phyloP scores from a whole-genome alignment of 2,888 invertebrate genomes.

The Melanostoma scalare region DNA sequence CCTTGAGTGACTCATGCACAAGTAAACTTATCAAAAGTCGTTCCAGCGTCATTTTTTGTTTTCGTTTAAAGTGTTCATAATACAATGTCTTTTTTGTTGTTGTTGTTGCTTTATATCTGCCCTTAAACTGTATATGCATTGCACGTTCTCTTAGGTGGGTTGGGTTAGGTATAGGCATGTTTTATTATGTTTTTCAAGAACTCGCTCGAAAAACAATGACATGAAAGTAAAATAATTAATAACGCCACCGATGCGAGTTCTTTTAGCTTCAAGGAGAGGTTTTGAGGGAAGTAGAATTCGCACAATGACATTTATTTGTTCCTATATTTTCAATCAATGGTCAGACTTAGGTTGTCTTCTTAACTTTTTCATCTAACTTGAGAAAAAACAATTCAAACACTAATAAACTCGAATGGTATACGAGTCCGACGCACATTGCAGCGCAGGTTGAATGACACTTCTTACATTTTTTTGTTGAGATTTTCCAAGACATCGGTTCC shows the following conservation, averaged over 20 bases:
- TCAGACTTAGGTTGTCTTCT: conserved; percentile 46
- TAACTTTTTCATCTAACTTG: background rate
- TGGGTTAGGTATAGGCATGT: background rate
- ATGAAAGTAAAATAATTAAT: conserved; percentile 44
- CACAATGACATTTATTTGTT: conserved; percentile 28
- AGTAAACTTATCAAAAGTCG: conserved; percentile 48
- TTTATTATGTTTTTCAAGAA: conserved; percentile 21
- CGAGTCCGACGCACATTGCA: conserved; percentile 33
- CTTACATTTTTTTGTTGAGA: conserved; percentile 15
- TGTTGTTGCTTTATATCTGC: conserved; percentile 22
- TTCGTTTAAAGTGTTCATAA: conserved; percentile 44
- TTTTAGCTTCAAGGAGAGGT: conserved; percentile 4
- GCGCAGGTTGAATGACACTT: conserved; percentile 66
- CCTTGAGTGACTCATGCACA: conserved; percentile 66
- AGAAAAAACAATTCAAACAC: conserved; percentile 22
- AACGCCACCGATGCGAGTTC: conserved; percentile 5
- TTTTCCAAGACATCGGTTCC: conserved; percentile 32
- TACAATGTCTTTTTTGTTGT: background rate
- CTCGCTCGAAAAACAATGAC: conserved; percentile 31
- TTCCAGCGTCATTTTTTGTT: conserved; percentile 57
- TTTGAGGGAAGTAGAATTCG: conserved; percentile 20
- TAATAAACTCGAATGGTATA: conserved; percentile 32
- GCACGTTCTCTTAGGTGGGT: background rate
- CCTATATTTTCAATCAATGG: conserved; percentile 48
- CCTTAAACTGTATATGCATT: conserved; percentile 19